These are phyloP conservation scores for Trachymyrmex cornetzi DNA, from an alignment of 1,140 invertebrate genomes.

Conservation along the genomic window DNA sequence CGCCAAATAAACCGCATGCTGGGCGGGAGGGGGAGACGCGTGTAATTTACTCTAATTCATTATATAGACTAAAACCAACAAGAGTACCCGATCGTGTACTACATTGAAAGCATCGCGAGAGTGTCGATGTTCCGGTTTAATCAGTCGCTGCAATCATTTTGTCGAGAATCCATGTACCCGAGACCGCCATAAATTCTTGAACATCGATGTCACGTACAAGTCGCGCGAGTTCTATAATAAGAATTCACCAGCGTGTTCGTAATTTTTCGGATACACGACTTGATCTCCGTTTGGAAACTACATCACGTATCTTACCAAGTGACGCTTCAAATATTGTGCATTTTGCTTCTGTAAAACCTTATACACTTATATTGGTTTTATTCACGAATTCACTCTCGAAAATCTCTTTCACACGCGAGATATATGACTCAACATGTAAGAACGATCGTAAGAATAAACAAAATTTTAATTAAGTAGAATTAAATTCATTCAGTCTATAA, in stretches of 20 bases:
- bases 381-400: background rate
- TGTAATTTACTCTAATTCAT: slow-evolving; percentile 73
- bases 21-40: background rate
- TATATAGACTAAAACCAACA: slow-evolving; percentile 67
- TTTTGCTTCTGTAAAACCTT: slow-evolving; percentile 13
- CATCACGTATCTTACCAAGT: slow-evolving; percentile 28
- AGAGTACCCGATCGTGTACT: slow-evolving; percentile 19
- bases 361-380: background rate
- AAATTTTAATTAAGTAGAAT: background rate
- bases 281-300: slow-evolving; percentile 26
- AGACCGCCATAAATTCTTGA: slow-evolving; percentile 39
- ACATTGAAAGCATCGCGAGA: slow-evolving; percentile 26
- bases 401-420: background rate
- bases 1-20: slow-evolving; percentile 52
- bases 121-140: slow-evolving; percentile 48
- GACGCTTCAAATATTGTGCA: slow-evolving; percentile 23
- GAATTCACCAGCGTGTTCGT: slow-evolving; percentile 25
- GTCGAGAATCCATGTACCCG: slow-evolving; percentile 48
- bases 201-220: slow-evolving; percentile 34
- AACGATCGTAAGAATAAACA: background rate
- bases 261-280: slow-evolving; percentile 27
- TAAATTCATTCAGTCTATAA: background rate
- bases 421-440: background rate
- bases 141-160: slow-evolving; percentile 58
- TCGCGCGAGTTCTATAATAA: slow-evolving; percentile 36